Conservation (phyloP, 2,888 invertebrate species). For the Tetheella fluctuosa region DNA sequence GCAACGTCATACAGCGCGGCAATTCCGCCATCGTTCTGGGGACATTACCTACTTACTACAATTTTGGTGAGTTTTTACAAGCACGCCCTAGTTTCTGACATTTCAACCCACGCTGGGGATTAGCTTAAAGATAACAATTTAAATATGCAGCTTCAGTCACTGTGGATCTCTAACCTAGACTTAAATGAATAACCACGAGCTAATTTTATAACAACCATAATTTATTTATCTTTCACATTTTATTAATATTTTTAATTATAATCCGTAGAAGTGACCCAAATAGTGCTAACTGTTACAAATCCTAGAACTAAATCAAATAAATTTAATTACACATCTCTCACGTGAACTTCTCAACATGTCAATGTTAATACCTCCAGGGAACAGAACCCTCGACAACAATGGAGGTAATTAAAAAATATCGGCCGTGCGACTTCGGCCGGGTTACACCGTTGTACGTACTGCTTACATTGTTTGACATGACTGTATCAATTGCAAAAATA, state of each 20-base stretch:
- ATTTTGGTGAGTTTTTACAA: no score
- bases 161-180: no score
- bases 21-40: no score
- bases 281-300: neutral
- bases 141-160: no score
- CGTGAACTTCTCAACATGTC: constrained; percentile 34
- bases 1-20: no score
- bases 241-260: neutral
- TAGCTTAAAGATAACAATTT: no score
- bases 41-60: no score
- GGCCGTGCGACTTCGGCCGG: constrained; percentile 38
- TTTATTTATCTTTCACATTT: neutral
- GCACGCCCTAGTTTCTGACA: no score
- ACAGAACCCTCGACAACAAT: constrained; percentile 37
- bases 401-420: constrained; percentile 37
- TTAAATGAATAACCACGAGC: no score
- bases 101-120: no score
- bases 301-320: constrained; percentile 11
- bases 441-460: constrained; percentile 25
- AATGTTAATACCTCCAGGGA: constrained; percentile 35
- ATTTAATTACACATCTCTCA: constrained; percentile 15
- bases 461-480: constrained; percentile 11
- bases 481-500: neutral
- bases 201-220: no score
- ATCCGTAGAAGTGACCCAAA: neutral